Conservation (phyloP, 2,888 invertebrate species). For the Sinhomidia bicolor region DNA sequence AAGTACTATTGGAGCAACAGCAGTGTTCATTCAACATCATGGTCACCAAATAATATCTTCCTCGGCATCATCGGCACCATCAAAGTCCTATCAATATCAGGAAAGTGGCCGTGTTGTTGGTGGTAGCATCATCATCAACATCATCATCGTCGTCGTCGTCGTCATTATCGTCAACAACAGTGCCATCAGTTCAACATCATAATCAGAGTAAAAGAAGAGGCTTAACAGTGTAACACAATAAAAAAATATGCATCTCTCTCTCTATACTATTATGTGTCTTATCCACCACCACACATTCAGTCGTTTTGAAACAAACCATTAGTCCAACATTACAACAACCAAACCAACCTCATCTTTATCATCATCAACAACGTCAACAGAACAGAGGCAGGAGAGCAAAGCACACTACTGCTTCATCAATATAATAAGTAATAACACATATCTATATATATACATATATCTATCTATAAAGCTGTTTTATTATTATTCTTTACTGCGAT, state of each 20-base stretch:
- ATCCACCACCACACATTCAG: not conserved
- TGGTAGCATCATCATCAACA: not conserved
- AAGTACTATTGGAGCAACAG: not conserved
- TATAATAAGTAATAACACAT: too few species aligned
- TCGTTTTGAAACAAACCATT: constrained; percentile 12
- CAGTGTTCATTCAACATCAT: constrained; percentile 2
- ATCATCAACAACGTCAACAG: constrained; percentile 13
- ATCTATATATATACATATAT: too few species aligned
- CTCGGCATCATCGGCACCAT: constrained; percentile 29
- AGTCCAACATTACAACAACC: not conserved
- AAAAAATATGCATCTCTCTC: not conserved
- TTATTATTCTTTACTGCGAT: constrained; percentile 10
- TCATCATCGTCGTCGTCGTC: too few species aligned
- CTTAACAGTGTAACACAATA: not conserved
- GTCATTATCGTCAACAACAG: too few species aligned
- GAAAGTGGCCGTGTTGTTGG: constrained; percentile 19
- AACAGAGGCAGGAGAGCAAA: not conserved
- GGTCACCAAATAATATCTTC: constrained; percentile 35
- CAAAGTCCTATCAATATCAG: constrained; percentile 31
- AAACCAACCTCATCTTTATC: not conserved
- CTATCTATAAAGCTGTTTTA: not conserved
- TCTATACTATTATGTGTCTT: not conserved
- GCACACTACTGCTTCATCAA: not conserved
- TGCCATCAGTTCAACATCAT: constrained; percentile 5
- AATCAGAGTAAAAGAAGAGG: constrained; percentile 24